Evolutionary conservation across 2,888 invertebrate genomes (phyloP).

Genomic region (Drosophila lutescens): DNA sequence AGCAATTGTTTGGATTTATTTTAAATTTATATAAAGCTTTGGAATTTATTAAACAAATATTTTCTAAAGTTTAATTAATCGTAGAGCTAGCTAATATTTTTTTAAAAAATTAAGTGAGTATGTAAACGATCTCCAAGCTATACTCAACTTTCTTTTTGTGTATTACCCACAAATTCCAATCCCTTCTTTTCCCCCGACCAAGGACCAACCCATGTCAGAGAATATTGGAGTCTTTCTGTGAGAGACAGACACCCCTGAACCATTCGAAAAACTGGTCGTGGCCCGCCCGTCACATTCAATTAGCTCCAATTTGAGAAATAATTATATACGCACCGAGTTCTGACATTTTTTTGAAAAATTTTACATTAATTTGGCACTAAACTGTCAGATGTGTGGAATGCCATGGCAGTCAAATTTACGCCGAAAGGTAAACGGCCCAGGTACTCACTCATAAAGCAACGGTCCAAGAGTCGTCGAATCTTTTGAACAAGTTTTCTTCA

Average conservation of each 20-base stretch:
- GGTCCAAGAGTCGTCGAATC: slow-evolving; percentile 24
- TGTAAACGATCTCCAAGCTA: no score
- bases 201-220: slow-evolving; percentile 40
- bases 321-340: slow-evolving; percentile 55
- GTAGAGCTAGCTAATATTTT: no score
- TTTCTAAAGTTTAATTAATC: no score
- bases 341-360: slow-evolving; percentile 58
- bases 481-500: slow-evolving; percentile 49
- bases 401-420: slow-evolving; percentile 41
- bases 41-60: background rate
- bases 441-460: slow-evolving; percentile 49
- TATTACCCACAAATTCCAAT: background rate
- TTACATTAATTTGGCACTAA: slow-evolving; percentile 77
- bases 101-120: no score
- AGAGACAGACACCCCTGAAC: background rate
- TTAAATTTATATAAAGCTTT: background rate
- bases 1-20: background rate
- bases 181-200: slow-evolving; percentile 1
- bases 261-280: slow-evolving; percentile 35
- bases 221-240: slow-evolving; percentile 11
- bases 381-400: slow-evolving; percentile 54
- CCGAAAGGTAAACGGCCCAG: slow-evolving; percentile 47
- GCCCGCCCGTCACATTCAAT: slow-evolving; percentile 54
- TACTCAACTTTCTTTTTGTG: background rate
- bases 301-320: slow-evolving; percentile 62